Evolutionary conservation across 2,113 vertebrate species (phyloP), one percentile per base, ranked within the genome.

Genomic region (Stictonetta naevosa): DNA sequence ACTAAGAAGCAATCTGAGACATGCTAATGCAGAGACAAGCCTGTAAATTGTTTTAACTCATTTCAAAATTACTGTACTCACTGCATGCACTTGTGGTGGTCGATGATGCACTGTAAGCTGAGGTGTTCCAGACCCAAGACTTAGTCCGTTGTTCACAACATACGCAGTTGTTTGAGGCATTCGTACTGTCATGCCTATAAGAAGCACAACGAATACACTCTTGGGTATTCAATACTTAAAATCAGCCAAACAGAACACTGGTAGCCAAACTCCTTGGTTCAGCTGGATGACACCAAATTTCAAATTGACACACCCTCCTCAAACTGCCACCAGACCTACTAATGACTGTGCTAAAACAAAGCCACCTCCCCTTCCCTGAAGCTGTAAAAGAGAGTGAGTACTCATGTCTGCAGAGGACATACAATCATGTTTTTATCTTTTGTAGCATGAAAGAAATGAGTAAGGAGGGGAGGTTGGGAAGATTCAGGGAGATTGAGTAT

Each of bases 31-130:
- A 88, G 83, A 64, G 38, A 34, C 36, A 42, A 80, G 60, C 59
- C 75, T 75, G 56, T 11, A 28, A 50, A 66, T 4, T 11, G n/a
- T 29, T 28, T 2, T 13, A 25, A 52, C 40, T 17, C 18, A 36
- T 3, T 42, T 59, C 19, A 29, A n/a, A 76, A 42, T 52, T 34
- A n/a, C 15, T 53, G 34, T 83, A 97, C 97, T 98, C 86, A 98
- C 98, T 52, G 95, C 33, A 59, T 98, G 97, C 55, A 96, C 97
- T 96, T 97, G 98, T 6, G 98, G 97, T 13, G 98, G 98, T 58
- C 98, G 98, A 72, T 98, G 98, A 87, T 98, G 98, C 77, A 98
- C 98, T 10, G 98, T 98, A 80, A 98, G 98, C 95, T 98, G 98
- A 90, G 98, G 98, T 33, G 98, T 97, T 74, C 97, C 83, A 58